These are phyloP conservation scores for Polydrusus tereticollis DNA, from an alignment of 2,888 invertebrate species.

Conservation along the genomic window DNA sequence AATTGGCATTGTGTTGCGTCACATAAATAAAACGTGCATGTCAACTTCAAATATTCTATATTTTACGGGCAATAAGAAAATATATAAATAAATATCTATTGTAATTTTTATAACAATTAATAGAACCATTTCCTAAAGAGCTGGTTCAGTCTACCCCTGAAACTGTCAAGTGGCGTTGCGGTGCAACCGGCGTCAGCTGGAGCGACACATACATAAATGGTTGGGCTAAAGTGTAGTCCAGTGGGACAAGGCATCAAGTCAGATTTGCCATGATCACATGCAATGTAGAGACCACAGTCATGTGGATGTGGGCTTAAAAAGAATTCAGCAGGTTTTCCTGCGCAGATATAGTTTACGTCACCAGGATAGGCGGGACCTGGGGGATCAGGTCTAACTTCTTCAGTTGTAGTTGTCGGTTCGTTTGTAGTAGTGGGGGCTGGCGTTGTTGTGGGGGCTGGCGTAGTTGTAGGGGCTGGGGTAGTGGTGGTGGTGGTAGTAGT, in stretches of 20 bases:
- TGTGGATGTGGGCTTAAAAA: constrained; percentile 49
- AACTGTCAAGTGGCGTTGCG: constrained; percentile 46
- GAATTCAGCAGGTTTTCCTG: constrained; percentile 47
- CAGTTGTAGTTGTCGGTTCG: constrained; percentile 12
- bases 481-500: constrained; percentile 22
- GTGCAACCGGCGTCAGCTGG: constrained; percentile 44
- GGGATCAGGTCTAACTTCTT: too few species aligned
- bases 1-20: too few species aligned
- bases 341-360: constrained; percentile 47
- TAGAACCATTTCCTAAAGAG: not conserved
- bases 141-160: not conserved
- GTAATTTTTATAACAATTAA: not conserved
- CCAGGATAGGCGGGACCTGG: constrained; percentile 37
- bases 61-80: not conserved
- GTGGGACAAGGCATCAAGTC: constrained; percentile 49
- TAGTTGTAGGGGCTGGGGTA: constrained; percentile 5
- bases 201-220: constrained; percentile 48
- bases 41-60: not conserved
- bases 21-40: not conserved
- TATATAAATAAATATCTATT: constrained; percentile 14
- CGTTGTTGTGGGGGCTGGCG: not conserved
- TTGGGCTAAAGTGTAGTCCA: constrained; percentile 45
- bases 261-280: constrained; percentile 48
- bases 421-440: constrained; percentile 8
- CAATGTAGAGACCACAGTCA: constrained; percentile 44